A percentile compares a stretch with the other conserved stretches of the same genome.
These are phyloP conservation scores for Papilio aristodemus DNA, from an alignment of 1,140 invertebrate genomes.

Conservation along the genomic window DNA sequence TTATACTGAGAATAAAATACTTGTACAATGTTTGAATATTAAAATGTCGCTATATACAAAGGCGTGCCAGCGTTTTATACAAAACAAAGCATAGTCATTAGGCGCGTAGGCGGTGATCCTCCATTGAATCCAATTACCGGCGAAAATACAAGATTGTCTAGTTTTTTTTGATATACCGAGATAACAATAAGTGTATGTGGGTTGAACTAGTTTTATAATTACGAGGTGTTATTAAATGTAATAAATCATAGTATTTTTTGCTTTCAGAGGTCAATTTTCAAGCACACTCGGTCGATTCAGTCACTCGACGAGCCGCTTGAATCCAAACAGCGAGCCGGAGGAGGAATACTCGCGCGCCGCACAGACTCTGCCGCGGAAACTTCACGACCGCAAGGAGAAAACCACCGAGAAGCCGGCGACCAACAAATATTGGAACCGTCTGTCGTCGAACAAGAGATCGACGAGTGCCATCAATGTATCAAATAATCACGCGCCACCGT, in stretches of 20 bases:
- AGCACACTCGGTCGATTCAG: constrained; percentile 89
- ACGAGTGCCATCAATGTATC: constrained; percentile 88
- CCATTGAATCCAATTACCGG: constrained; percentile 73
- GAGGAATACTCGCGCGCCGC: constrained; percentile 84
- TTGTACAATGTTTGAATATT: constrained; percentile 27
- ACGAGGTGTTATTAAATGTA: constrained; percentile 52
- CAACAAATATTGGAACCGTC: constrained; percentile 75
- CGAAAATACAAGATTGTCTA: constrained; percentile 59
- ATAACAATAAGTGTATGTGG: constrained; percentile 70
- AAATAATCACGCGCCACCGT: constrained; percentile 82
- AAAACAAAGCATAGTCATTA: constrained; percentile 69
- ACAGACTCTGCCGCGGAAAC: constrained; percentile 89
- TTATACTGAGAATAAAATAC: constrained; percentile 18
- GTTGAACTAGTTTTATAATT: constrained; percentile 50
- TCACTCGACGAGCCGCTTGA: constrained; percentile 87
- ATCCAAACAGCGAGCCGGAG: constrained; percentile 79
- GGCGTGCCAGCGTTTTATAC: constrained; percentile 32
- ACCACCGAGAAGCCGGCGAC: constrained; percentile 76
- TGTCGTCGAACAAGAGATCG: constrained; percentile 81
- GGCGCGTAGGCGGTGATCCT: constrained; percentile 63
- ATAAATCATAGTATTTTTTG: constrained; percentile 52
- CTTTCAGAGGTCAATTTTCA: constrained; percentile 81
- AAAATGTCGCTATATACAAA: constrained; percentile 23
- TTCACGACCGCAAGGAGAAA: constrained; percentile 80
- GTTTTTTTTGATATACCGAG: constrained; percentile 65